Percentiles rank a stretch among this genome's conserved stretches.
phyloP scores from a whole-genome alignment of 2,113 vertebrate species.

The Pavo muticus region DNA sequence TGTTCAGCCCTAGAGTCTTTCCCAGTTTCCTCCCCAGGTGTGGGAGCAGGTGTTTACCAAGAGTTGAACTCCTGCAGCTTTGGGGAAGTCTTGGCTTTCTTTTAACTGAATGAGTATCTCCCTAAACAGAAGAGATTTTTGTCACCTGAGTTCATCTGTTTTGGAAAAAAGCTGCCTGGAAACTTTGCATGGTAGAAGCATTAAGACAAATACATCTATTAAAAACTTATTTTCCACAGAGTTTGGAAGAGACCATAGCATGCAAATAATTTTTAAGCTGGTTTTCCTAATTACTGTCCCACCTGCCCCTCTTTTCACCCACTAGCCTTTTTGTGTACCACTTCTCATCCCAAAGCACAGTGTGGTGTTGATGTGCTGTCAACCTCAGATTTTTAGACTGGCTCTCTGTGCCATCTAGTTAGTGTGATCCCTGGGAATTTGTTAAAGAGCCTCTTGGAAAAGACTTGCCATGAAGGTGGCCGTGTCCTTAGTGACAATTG shows the following conservation, averaged over 20 bases:
- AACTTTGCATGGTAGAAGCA: neutral
- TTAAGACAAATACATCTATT: neutral
- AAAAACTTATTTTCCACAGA: neutral
- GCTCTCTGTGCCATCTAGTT: neutral
- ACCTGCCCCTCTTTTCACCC: too few relatives aligned
- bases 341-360: neutral
- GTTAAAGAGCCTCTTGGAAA: neutral
- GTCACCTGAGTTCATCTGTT: neutral
- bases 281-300: neutral
- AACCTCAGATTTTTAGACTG: neutral
- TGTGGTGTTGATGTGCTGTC: neutral
- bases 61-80: neutral
- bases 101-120: neutral
- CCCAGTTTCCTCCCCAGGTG: neutral
- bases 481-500: neutral
- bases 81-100: neutral
- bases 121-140: neutral
- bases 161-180: neutral
- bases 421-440: neutral
- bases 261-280: neutral
- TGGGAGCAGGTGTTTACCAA: neutral
- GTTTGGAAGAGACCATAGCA: neutral
- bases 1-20: neutral
- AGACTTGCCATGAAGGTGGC: neutral
- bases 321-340: neutral